phyloP scores from a whole-genome alignment of 2,888 invertebrate genomes.

The Cordylochernes scorpioides region DNA sequence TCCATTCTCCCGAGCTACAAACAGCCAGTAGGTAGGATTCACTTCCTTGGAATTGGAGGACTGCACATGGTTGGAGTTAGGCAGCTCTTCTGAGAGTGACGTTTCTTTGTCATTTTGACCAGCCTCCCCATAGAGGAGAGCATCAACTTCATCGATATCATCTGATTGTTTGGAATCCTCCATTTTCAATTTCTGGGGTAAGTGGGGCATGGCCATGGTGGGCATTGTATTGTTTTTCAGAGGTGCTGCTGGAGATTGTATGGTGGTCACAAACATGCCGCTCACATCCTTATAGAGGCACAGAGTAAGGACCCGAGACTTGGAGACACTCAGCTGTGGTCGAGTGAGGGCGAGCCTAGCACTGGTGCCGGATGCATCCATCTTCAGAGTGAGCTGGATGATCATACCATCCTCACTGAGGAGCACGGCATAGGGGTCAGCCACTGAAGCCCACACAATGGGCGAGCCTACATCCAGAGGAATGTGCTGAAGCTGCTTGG shows the following conservation, averaged over 20 bases:
- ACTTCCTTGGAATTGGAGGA: too few relatives aligned
- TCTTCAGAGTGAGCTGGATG: constrained; percentile 44
- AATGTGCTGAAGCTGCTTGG: constrained; percentile 50
- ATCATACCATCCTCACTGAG: constrained; percentile 63
- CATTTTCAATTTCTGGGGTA: too few relatives aligned
- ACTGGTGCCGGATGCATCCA: constrained; percentile 15
- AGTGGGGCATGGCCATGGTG: too few relatives aligned
- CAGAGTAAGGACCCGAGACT: constrained; percentile 22
- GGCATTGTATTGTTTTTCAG: too few relatives aligned
- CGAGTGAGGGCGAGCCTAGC: constrained; percentile 23
- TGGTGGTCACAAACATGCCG: constrained; percentile 48
- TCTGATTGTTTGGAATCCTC: constrained; percentile 1
- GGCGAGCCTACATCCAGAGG: constrained; percentile 53
- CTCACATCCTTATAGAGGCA: constrained; percentile 55
- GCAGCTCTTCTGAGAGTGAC: too few relatives aligned
- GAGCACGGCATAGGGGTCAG: constrained; percentile 74
- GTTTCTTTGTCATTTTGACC: constrained; percentile 16
- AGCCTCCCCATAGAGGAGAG: background rate
- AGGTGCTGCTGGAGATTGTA: too few relatives aligned
- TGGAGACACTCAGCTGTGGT: constrained; percentile 20
- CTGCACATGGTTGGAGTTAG: too few relatives aligned
- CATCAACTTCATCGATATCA: background rate
- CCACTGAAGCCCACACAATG: constrained; percentile 52
- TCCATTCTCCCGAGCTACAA: constrained; percentile 62
- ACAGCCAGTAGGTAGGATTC: constrained; percentile 58